Percentiles rank a stretch among this genome's conserved stretches.
Conservation (phyloP, 2,113 vertebrate species). For the Phalacrocorax aristotelis region DNA sequence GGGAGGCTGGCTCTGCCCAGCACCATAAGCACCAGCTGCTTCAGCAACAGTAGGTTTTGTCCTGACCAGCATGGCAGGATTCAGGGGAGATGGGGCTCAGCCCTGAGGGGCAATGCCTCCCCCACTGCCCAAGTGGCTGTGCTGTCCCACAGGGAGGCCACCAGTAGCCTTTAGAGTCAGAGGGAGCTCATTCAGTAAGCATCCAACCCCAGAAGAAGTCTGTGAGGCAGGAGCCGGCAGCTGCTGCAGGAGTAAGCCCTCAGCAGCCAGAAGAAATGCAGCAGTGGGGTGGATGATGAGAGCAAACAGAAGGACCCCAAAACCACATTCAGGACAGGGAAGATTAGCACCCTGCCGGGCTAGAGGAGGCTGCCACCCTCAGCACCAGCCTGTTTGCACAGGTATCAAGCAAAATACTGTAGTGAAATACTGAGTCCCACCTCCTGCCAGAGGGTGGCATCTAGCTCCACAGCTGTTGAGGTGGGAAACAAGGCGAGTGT, state of each 20-base stretch:
- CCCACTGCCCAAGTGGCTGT: not conserved
- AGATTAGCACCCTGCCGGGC: not conserved
- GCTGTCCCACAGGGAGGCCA: not conserved
- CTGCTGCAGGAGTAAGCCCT: not conserved
- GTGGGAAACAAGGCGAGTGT: not conserved
- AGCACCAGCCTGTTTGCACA: conserved; percentile 13
- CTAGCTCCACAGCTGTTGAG: not conserved
- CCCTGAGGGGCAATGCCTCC: not conserved
- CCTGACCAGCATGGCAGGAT: not conserved
- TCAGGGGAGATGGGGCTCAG: not conserved
- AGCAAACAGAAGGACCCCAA: not conserved
- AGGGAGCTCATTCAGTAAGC: not conserved
- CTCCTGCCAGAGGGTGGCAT: not conserved
- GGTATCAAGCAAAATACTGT: not conserved
- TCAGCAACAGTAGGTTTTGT: not conserved
- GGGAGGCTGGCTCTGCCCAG: not conserved
- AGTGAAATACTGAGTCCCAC: conserved; percentile 9
- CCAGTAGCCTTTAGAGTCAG: not conserved
- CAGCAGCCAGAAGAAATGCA: not conserved
- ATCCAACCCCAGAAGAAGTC: not conserved
- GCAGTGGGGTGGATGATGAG: not conserved
- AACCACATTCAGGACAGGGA: not conserved
- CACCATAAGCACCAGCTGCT: not conserved
- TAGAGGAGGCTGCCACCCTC: not conserved
- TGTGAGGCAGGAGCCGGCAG: not conserved